These are phyloP conservation scores for Heliornis fulica DNA, from an alignment of 2,113 vertebrate genomes.

Conservation along the genomic window DNA sequence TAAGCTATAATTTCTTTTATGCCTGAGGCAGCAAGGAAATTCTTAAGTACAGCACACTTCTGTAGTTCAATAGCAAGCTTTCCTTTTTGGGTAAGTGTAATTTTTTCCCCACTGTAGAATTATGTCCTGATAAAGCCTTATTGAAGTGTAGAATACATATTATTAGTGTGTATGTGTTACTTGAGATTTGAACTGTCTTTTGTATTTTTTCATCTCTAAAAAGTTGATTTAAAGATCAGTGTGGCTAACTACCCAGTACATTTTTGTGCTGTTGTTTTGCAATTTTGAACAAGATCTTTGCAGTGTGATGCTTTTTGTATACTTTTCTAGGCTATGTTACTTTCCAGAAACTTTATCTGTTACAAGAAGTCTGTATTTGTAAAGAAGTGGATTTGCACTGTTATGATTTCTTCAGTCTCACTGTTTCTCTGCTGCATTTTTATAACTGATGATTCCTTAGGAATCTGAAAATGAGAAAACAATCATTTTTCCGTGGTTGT, in stretches of 20 bases:
- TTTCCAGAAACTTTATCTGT: background rate
- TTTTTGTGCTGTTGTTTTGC: background rate
- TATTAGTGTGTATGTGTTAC: background rate
- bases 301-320: background rate
- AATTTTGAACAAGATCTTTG: background rate
- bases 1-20: background rate
- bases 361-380: background rate
- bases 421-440: background rate
- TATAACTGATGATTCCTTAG: background rate
- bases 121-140: background rate
- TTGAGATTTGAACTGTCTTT: background rate
- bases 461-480: background rate
- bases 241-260: background rate
- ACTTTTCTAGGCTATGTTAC: background rate
- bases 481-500: background rate
- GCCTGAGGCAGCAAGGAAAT: background rate
- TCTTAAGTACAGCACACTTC: background rate
- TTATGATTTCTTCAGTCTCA: background rate
- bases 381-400: background rate
- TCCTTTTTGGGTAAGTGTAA: background rate
- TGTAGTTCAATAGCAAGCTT: background rate
- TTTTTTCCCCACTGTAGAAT: background rate
- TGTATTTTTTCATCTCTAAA: background rate
- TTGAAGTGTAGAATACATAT: background rate
- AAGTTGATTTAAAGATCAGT: background rate